phyloP scores from a whole-genome alignment of 2,113 vertebrate genomes.

The Ophthalmolycus amberensis region DNA sequence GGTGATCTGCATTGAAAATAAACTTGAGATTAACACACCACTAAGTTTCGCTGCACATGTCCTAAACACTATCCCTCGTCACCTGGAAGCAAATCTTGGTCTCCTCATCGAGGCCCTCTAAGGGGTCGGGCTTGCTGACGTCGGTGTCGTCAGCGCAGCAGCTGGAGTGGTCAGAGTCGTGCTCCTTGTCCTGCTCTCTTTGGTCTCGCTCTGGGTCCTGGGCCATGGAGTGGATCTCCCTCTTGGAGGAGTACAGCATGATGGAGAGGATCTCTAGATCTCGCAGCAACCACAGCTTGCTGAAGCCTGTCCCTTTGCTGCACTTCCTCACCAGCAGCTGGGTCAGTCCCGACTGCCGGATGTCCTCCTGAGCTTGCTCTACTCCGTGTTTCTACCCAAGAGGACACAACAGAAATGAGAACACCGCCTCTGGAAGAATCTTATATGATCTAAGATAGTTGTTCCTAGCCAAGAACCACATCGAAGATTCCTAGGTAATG shows the following conservation, averaged over 20 bases:
- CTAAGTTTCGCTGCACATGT: not conserved
- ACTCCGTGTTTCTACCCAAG: conserved; percentile 88
- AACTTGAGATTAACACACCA: not conserved
- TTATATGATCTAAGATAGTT: no score
- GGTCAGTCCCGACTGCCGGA: conserved; percentile 90
- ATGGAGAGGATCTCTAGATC: conserved; percentile 97
- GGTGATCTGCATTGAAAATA: conserved; percentile 86
- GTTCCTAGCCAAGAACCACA: no score
- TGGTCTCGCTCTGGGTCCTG: conserved; percentile 87
- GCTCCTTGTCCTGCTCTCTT: conserved; percentile 86
- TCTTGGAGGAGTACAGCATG: conserved; percentile 97
- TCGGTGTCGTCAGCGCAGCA: conserved; percentile 83
- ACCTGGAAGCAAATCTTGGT: conserved; percentile 98
- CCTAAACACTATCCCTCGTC: not conserved
- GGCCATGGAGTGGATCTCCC: conserved; percentile 88
- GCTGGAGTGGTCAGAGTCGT: conserved; percentile 86
- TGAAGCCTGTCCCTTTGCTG: conserved; percentile 98
- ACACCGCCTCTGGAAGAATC: not conserved
- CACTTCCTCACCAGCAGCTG: conserved; percentile 96
- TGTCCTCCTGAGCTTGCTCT: conserved; percentile 87
- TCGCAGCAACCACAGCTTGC: conserved; percentile 96
- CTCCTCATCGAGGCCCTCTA: conserved; percentile 95
- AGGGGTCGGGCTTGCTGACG: conserved; percentile 88
- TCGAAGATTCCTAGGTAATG: not conserved
- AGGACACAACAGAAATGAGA: conserved; percentile 1